Conservation (phyloP, 2,888 invertebrate species). For the Hesperia comma region DNA sequence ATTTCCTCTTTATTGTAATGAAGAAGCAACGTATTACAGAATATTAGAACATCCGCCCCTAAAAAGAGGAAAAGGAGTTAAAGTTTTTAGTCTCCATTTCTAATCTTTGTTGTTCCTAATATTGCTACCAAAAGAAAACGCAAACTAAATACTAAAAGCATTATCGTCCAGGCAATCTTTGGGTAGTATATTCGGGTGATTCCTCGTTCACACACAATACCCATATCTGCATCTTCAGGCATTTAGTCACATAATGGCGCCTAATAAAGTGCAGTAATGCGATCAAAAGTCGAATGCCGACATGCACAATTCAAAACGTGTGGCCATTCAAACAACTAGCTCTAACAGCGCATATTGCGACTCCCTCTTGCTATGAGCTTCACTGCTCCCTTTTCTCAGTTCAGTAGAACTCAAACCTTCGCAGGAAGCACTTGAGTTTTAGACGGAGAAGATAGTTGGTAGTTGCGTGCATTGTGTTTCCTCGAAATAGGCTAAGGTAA, state of each 20-base stretch:
- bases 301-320: conserved; percentile 54
- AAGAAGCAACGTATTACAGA: too few species aligned
- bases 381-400: neutral
- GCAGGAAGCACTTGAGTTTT: conserved; percentile 32
- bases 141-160: too few species aligned
- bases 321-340: conserved; percentile 52
- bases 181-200: too few species aligned
- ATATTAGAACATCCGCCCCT: too few species aligned
- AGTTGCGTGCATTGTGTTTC: neutral
- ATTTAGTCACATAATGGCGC: conserved; percentile 51
- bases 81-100: too few species aligned
- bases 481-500: neutral
- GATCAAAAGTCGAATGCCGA: conserved; percentile 57
- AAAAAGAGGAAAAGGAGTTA: too few species aligned
- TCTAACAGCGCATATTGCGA: conserved; percentile 41
- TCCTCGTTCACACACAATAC: too few species aligned
- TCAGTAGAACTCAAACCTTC: conserved; percentile 50
- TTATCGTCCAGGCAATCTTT: too few species aligned
- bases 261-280: conserved; percentile 58
- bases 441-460: neutral
- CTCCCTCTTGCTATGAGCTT: conserved; percentile 4
- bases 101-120: too few species aligned
- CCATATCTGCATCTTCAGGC: too few species aligned
- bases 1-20: too few species aligned
- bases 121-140: too few species aligned